A percentile compares a stretch with the other conserved stretches of the same genome.
Evolutionary conservation across 2,113 vertebrate genomes (phyloP).

Genomic region (Nestor notabilis): DNA sequence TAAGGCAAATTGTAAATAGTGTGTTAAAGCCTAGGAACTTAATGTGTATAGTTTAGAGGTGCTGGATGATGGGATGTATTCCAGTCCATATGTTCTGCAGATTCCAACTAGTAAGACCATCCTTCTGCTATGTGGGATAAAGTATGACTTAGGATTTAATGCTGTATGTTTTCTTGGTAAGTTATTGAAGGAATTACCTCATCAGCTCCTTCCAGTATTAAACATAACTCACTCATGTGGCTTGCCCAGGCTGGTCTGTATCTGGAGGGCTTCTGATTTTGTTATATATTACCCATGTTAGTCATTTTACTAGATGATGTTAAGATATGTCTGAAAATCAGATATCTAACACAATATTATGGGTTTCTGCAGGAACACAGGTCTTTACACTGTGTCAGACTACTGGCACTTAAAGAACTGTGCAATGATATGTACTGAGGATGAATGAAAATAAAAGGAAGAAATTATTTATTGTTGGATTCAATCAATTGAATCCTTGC

Average conservation of each 20-base stretch:
- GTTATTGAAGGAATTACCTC: conserved; percentile 40
- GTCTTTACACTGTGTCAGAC: background rate
- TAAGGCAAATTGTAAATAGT: conserved; percentile 5
- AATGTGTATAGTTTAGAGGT: background rate
- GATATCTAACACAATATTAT: background rate
- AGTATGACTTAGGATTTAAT: conserved; percentile 48
- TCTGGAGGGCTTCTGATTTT: background rate
- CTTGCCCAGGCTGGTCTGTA: background rate
- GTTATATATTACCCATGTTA: background rate
- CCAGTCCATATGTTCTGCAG: conserved; percentile 55
- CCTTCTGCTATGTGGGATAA: conserved; percentile 48
- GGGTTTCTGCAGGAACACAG: background rate
- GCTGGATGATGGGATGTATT: background rate
- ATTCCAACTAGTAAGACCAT: conserved; percentile 67
- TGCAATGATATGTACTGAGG: background rate
- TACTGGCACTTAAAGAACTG: background rate
- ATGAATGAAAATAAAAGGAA: background rate
- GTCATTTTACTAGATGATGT: conserved; percentile 39
- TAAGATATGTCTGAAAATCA: background rate
- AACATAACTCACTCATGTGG: background rate
- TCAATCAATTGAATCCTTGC: background rate
- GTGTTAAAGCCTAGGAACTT: background rate
- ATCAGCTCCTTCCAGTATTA: conserved; percentile 37
- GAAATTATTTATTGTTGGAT: background rate
- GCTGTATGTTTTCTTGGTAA: background rate